Percentiles rank a stretch among this genome's conserved stretches.
phyloP scores from a whole-genome alignment of 37 sponge, comb jelly and placozoan species.

The Crambe crambe region DNA sequence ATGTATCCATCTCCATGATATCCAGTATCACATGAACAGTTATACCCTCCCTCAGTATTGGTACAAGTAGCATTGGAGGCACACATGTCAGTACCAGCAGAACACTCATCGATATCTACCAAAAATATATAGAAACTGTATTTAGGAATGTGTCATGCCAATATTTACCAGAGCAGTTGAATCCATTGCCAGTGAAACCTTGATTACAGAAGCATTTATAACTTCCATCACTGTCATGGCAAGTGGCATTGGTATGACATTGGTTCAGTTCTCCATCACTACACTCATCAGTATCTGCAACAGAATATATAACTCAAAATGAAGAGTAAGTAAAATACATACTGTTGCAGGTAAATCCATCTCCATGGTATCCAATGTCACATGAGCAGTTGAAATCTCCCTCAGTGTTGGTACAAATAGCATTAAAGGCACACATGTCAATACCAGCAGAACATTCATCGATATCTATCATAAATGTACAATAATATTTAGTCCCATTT shows the following conservation, averaged over 20 bases:
- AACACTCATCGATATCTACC: conserved; percentile 25
- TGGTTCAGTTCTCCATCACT: not conserved
- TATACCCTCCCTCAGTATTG: conserved; percentile 41
- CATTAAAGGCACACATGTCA: conserved; percentile 30
- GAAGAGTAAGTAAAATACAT: too few relatives aligned
- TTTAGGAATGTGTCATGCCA: too few relatives aligned
- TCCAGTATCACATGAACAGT: conserved; percentile 50
- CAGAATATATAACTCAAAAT: not conserved
- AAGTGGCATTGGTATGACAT: conserved; percentile 38
- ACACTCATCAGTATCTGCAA: conserved; percentile 73
- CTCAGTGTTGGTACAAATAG: conserved; percentile 35
- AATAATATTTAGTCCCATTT: not conserved
- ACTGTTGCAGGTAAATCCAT: conserved; percentile 4
- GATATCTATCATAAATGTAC: conserved; percentile 17
- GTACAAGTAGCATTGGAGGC: conserved; percentile 25
- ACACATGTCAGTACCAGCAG: not conserved
- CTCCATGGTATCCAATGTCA: conserved; percentile 35
- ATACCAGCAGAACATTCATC: conserved; percentile 28
- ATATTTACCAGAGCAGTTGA: not conserved
- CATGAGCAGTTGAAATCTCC: conserved; percentile 56
- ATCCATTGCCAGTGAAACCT: conserved; percentile 33
- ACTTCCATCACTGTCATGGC: conserved; percentile 57
- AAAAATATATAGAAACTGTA: not conserved
- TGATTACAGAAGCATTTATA: conserved; percentile 40
- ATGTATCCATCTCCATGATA: conserved; percentile 23